Conservation (phyloP, 2,797 vertebrate species). For the Xenopus petersii region DNA sequence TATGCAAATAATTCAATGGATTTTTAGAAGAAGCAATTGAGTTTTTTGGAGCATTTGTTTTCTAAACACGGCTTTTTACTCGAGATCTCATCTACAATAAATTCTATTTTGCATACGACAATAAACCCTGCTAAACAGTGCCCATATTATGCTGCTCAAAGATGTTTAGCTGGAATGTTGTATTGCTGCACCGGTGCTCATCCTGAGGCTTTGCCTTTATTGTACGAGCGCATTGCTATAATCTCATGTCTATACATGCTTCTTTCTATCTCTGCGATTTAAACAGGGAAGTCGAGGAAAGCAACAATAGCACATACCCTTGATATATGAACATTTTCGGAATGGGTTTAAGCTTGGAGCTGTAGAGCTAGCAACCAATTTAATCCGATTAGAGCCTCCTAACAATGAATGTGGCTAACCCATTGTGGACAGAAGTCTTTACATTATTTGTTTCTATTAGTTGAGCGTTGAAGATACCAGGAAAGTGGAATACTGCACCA, state of each 20-base stretch:
- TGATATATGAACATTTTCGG: conserved; percentile 86
- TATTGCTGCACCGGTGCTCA: conserved; percentile 66
- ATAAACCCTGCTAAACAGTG: conserved; percentile 71
- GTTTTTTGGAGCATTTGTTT: background rate
- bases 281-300: conserved; percentile 63
- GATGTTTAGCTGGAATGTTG: conserved; percentile 73
- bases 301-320: conserved; percentile 78
- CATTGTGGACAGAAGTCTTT: conserved; percentile 70
- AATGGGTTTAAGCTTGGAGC: conserved; percentile 79
- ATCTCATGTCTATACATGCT: conserved; percentile 71
- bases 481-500: conserved; percentile 65
- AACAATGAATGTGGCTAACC: conserved; percentile 78
- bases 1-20: no score
- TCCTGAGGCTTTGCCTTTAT: conserved; percentile 75
- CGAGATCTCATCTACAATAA: conserved; percentile 26
- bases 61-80: background rate
- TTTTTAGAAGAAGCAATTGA: background rate
- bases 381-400: conserved; percentile 93
- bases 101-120: conserved; percentile 48
- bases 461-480: conserved; percentile 60
- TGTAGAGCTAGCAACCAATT: conserved; percentile 87
- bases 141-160: conserved; percentile 66
- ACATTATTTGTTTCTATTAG: conserved; percentile 77
- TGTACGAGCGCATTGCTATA: conserved; percentile 70
- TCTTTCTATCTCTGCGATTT: conserved; percentile 66